These are phyloP conservation scores for Anas acuta DNA, from an alignment of 2,797 vertebrate genomes.

Conservation along the genomic window DNA sequence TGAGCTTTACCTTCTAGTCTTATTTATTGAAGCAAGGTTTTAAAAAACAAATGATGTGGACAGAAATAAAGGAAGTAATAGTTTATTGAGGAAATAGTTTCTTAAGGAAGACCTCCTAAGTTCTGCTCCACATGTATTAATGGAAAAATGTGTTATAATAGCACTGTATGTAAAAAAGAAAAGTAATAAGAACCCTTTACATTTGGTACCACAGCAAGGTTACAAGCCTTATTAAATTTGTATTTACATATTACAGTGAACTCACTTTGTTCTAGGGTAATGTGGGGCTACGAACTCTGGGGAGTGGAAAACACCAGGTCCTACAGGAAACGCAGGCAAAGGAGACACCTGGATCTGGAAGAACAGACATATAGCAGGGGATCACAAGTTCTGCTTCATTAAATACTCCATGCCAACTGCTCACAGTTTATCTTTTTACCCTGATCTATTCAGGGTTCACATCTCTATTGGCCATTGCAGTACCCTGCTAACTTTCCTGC, in stretches of 20 bases:
- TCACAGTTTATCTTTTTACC: not conserved
- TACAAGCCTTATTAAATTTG: not conserved
- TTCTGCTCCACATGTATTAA: not conserved
- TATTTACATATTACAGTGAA: not conserved
- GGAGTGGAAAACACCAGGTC: not conserved
- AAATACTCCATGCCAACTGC: not conserved
- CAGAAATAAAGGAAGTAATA: not conserved
- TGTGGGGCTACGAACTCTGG: not conserved
- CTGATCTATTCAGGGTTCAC: not conserved
- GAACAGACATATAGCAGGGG: not conserved
- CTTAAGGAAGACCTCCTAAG: not conserved
- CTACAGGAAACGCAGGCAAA: not conserved
- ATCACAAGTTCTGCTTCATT: not conserved
- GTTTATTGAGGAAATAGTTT: rapidly evolving
- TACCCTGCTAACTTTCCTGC: not conserved
- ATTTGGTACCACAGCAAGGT: not conserved
- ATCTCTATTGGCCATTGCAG: not conserved
- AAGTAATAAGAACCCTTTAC: not conserved
- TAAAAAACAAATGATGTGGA: not conserved
- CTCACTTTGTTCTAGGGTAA: not conserved
- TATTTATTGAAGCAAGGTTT: not conserved
- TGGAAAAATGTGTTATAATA: not conserved
- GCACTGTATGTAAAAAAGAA: not conserved
- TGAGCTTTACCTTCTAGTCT: not conserved
- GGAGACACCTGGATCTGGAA: not conserved